These are phyloP conservation scores for Catocala nupta DNA, from an alignment of 2,888 invertebrate species.

Conservation along the genomic window DNA sequence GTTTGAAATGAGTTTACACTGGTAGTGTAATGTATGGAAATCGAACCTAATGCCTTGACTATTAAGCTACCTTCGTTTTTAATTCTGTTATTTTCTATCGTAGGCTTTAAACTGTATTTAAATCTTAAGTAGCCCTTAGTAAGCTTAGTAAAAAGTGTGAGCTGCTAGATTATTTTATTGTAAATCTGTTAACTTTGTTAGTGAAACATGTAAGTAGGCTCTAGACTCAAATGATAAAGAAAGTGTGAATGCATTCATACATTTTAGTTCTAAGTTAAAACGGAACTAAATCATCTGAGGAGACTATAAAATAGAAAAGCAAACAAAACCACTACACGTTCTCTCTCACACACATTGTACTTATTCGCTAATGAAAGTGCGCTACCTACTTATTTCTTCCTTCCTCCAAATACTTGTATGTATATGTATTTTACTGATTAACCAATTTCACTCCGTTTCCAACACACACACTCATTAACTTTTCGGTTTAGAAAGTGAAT, in stretches of 20 bases:
- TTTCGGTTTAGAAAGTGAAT: constrained; percentile 57
- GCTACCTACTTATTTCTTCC: constrained; percentile 43
- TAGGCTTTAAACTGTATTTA: too few relatives aligned
- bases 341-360: constrained; percentile 35
- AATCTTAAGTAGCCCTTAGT: too few relatives aligned
- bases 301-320: constrained; percentile 10
- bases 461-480: constrained; percentile 41
- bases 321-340: constrained; percentile 22
- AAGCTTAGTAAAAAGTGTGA: too few relatives aligned
- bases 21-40: too few relatives aligned
- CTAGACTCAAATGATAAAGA: constrained; percentile 1
- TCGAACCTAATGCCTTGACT: too few relatives aligned
- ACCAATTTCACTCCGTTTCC: constrained; percentile 53
- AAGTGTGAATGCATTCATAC: constrained; percentile 1
- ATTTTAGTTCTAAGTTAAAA: not conserved
- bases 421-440: constrained; percentile 31
- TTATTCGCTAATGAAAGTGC: constrained; percentile 39
- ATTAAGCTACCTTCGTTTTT: too few relatives aligned
- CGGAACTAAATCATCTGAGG: constrained; percentile 15
- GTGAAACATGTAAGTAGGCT: not conserved
- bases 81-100: too few relatives aligned
- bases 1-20: too few relatives aligned
- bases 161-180: too few relatives aligned
- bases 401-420: constrained; percentile 21
- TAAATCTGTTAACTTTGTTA: not conserved